Evolutionary conservation across 2,888 invertebrate genomes (phyloP).

Genomic region (Cerastoderma edule): DNA sequence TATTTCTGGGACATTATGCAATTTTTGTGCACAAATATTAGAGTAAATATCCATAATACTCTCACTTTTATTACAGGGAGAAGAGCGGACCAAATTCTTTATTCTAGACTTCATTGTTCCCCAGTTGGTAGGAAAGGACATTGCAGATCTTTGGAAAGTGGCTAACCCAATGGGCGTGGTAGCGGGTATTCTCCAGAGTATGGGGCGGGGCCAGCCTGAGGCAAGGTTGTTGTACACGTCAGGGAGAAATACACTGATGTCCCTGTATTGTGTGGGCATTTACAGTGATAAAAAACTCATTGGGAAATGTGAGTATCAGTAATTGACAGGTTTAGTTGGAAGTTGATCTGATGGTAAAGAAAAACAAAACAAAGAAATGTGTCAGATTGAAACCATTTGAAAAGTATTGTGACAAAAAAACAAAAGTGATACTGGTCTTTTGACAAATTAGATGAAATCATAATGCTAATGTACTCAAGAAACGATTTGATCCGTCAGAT

Average conservation of each 20-base stretch:
- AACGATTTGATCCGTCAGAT: too few species aligned
- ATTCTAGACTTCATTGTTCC: constrained; percentile 93
- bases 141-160: constrained; percentile 93
- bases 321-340: neutral
- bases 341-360: too few species aligned
- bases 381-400: too few species aligned
- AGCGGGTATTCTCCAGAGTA: constrained; percentile 87
- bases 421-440: too few species aligned
- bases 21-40: too few species aligned
- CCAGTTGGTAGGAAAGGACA: constrained; percentile 92
- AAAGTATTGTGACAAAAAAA: too few species aligned
- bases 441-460: too few species aligned
- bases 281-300: constrained; percentile 92
- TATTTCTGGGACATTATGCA: too few species aligned
- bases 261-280: constrained; percentile 94
- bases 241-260: constrained; percentile 91
- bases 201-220: constrained; percentile 88
- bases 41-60: too few species aligned
- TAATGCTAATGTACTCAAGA: too few species aligned
- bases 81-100: constrained; percentile 89
- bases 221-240: constrained; percentile 92
- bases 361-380: too few species aligned
- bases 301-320: constrained; percentile 89
- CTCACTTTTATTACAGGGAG: too few species aligned
- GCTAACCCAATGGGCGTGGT: constrained; percentile 91